Evolutionary conservation across 2,797 vertebrate species (phyloP), one percentile per base, ranked within the genome.

Genomic region (Microcaecilia unicolor): DNA sequence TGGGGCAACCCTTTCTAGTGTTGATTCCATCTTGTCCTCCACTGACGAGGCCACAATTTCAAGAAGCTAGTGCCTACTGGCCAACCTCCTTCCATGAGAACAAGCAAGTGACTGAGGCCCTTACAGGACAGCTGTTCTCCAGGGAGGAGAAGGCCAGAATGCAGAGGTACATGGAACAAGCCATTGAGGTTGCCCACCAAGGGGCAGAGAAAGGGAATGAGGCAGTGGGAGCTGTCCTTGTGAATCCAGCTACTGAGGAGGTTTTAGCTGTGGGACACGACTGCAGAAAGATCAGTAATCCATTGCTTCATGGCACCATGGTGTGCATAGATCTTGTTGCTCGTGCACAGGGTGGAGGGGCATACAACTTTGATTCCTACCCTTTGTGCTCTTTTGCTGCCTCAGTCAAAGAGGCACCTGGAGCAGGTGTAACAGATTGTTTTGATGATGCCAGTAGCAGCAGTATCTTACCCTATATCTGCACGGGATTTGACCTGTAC

Each of bases 241-340:
- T 92, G 1, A 74, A 93, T 40, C 83, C 83, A 0, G 35, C 46
- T 6, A 48, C 37, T 0, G 83, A 74, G 16, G 32, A 4, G 0
- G 45, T 93, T 11, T 10, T 93, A 1, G 89, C 91, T 0, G 75
- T 75, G 0, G 74, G 71, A 15, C 90, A 92, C 0, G 91, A 96
- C 60, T 87, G 85, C 47, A 51, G 82, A 5, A 14, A 34, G 1
- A 15, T 29, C 0, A 9, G 52, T 28, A 65, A 70, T 12, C 85
- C 86, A 0, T 71, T 96, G 7, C 81, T 87, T 31, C 91, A 96
- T 1, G 88, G 90, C 0, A 76, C 84, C 32, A 93, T 93, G 86
- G 88, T 92, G 9, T 86, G 84, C 34, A 74, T 94, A 1, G 91
- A 96, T 48, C 72, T 92, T 0, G 86, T 94, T 45, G 90, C 89